Conservation (phyloP, 2,888 invertebrate species). For the Drosophila stalkeri region DNA sequence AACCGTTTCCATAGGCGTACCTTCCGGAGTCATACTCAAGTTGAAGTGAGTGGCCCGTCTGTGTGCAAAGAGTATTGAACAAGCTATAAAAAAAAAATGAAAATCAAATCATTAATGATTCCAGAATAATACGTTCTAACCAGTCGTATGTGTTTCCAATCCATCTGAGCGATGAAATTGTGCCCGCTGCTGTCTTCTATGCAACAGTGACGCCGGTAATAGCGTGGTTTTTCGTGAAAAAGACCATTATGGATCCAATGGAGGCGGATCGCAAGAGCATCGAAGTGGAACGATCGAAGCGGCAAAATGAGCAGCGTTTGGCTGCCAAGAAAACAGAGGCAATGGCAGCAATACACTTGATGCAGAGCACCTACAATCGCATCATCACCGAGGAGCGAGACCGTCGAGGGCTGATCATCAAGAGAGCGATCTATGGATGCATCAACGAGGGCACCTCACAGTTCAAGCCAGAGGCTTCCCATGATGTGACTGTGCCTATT, state of each 20-base stretch:
- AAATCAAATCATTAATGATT: constrained; percentile 41
- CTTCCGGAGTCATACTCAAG: constrained; percentile 95
- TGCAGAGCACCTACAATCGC: constrained; percentile 95
- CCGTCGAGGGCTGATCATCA: constrained; percentile 93
- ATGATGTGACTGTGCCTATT: constrained; percentile 97
- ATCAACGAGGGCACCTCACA: constrained; percentile 84
- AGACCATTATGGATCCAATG: constrained; percentile 94
- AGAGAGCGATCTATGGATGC: constrained; percentile 93
- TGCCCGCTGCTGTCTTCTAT: constrained; percentile 96
- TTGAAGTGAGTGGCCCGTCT: constrained; percentile 88
- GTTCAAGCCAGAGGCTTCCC: constrained; percentile 85
- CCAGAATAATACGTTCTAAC: constrained; percentile 92
- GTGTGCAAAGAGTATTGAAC: not conserved
- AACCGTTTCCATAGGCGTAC: constrained; percentile 93
- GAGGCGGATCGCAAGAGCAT: constrained; percentile 91
- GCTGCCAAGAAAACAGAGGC: constrained; percentile 93
- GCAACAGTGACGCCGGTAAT: constrained; percentile 95
- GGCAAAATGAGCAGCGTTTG: constrained; percentile 90
- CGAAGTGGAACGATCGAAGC: constrained; percentile 92
- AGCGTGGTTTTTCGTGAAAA: constrained; percentile 92
- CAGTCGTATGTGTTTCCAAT: constrained; percentile 96
- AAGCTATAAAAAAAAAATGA: too few relatives aligned
- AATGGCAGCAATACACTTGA: constrained; percentile 93
- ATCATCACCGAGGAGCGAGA: constrained; percentile 92
- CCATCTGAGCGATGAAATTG: constrained; percentile 94